Evolutionary conservation across 2,113 vertebrate species (phyloP).

Genomic region (Salvelinus sp.): DNA sequence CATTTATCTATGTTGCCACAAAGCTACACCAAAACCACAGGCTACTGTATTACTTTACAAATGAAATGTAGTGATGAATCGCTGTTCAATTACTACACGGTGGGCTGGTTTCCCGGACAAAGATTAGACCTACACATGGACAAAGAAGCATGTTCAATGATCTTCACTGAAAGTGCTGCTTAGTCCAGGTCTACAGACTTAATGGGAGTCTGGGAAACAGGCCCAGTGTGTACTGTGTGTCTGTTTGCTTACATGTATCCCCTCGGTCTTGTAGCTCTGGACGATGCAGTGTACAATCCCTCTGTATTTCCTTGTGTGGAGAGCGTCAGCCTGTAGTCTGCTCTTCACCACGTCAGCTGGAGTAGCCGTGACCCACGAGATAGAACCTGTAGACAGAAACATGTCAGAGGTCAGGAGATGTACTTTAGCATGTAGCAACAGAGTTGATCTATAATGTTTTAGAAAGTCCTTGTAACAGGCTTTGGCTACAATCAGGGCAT

Average conservation of each 20-base stretch:
- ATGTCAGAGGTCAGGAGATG: background rate
- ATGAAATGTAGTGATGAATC: background rate
- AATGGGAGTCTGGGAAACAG: too few relatives aligned
- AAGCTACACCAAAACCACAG: background rate
- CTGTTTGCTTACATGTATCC: slow-evolving; percentile 84
- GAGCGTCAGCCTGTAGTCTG: slow-evolving; percentile 91
- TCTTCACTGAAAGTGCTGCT: too few relatives aligned
- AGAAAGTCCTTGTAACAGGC: too few relatives aligned
- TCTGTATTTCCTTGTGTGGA: slow-evolving; percentile 85
- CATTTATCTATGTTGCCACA: background rate
- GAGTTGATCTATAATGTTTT: too few relatives aligned
- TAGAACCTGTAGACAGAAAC: slow-evolving; percentile 77
- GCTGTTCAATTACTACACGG: background rate
- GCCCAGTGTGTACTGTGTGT: too few relatives aligned
- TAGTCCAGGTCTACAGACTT: too few relatives aligned
- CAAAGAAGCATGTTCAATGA: too few relatives aligned
- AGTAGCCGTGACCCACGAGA: slow-evolving; percentile 93
- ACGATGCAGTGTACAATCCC: slow-evolving; percentile 87
- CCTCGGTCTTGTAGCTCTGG: slow-evolving; percentile 89
- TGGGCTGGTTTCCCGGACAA: too few relatives aligned
- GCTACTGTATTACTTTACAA: background rate
- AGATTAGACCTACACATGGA: too few relatives aligned
- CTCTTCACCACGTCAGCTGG: slow-evolving; percentile 96
- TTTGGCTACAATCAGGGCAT: too few relatives aligned
- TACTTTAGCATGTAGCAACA: too few relatives aligned